Base-by-base conservation (phyloP, 2,888 invertebrate species). In the Plagodis dolabraria region DNA sequence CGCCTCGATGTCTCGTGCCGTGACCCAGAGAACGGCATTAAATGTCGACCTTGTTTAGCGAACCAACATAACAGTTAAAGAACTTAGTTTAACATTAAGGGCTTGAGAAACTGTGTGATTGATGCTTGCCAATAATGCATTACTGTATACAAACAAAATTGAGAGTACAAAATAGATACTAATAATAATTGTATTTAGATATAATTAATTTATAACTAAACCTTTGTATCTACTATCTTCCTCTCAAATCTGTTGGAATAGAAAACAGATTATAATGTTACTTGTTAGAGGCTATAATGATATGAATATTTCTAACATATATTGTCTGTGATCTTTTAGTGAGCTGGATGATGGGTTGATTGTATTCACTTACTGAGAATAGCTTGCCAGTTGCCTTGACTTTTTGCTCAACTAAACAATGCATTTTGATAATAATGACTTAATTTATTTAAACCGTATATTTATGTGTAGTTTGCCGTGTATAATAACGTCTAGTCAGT, bases 1-100 rank as follows among this genome's bases (percentile, higher is more conserved):
- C 75, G 83, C 70, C 81, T 67, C 67, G 70, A 76, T 70, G 79
- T 78, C 80, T 83, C 80, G 82, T 85, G 89, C 82, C 80, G 83
- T 86, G 92, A 87, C 90, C 91, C 82, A 89, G 77, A 87, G 82
- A 83, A 71, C 74, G 75, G 78, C 77, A 74, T 81, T 74, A 76
- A 76, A 79, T 79, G 79, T 75, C 79, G 85, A 82, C 87, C 89
- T 86, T 86, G 86, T 87, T 87, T 83, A 76, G 77, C 70, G 76
- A 79, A 77, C 71, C 71, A 76, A 77, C 64, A 71, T 78, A 79
- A 75, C 77, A 74, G 79, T 76, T 75, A 76, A 79, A 76, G 34
- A 53, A 53, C 55, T 75, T 70, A 71, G 66, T 72, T 72, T 66
- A 69, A 67, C 71, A 71, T 72, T 68, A 74, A 77, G 72, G 68